Conservation (phyloP, 1,140 invertebrate species). For the Anoplolepis gracilipes region DNA sequence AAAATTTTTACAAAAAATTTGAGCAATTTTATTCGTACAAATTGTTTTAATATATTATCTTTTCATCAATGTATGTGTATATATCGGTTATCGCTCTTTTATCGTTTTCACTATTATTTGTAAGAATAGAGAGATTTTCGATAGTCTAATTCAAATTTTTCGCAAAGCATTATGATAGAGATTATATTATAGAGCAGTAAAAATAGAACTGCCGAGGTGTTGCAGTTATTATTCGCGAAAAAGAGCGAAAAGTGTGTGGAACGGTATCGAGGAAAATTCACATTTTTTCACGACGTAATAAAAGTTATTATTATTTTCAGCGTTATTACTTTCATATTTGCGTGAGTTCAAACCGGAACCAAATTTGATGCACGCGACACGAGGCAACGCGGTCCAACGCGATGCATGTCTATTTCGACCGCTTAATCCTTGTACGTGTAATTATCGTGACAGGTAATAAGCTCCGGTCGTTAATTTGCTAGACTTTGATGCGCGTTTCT, state of each 20-base stretch:
- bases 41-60: not conserved
- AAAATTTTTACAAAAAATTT: not conserved
- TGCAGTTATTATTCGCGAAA: conserved; percentile 34
- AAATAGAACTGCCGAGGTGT: not conserved
- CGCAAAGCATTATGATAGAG: not conserved
- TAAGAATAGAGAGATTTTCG: not conserved
- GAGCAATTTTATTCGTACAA: not conserved
- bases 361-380: conserved; percentile 4
- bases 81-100: not conserved
- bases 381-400: not conserved
- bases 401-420: conserved; percentile 4
- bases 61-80: no score
- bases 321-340: conserved; percentile 21
- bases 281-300: conserved; percentile 7
- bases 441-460: conserved; percentile 63
- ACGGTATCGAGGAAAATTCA: not conserved
- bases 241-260: conserved; percentile 29
- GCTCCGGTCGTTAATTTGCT: conserved; percentile 64
- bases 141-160: not conserved
- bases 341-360: not conserved
- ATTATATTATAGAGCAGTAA: not conserved
- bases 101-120: not conserved
- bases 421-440: conserved; percentile 50
- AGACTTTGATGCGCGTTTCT: conserved; percentile 70
- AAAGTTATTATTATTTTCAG: conserved; percentile 47